Percentiles rank a stretch among this genome's conserved stretches.
Evolutionary conservation across 2,113 vertebrate genomes (phyloP).

Genomic region (Aptenodytes patagonicus): DNA sequence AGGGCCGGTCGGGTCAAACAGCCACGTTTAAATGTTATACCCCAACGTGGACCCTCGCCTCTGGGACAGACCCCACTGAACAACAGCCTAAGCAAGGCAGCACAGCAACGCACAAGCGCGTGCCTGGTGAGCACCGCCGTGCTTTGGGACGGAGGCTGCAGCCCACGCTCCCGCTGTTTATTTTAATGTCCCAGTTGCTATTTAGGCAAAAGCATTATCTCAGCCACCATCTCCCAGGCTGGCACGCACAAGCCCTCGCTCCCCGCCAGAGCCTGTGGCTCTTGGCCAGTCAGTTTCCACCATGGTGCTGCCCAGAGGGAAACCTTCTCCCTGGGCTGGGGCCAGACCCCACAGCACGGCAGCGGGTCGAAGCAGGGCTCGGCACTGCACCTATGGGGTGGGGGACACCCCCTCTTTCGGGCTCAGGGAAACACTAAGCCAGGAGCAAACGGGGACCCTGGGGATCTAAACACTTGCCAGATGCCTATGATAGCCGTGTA

Average conservation of each 20-base stretch:
- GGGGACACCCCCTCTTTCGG: neutral
- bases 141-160: neutral
- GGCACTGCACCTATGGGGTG: fast-evolving
- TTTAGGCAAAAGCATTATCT: neutral
- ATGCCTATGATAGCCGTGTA: fast-evolving
- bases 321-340: neutral
- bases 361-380: neutral
- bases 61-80: neutral
- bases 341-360: fast-evolving
- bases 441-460: neutral
- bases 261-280: neutral
- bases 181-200: neutral
- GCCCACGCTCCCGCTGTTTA: fast-evolving
- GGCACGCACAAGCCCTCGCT: fast-evolving
- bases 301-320: neutral
- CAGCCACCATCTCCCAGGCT: neutral
- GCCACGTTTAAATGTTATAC: fast-evolving
- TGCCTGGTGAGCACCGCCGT: neutral
- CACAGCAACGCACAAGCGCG: fast-evolving
- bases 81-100: neutral
- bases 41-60: fast-evolving
- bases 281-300: neutral
- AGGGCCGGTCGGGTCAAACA: fast-evolving
- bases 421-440: neutral
- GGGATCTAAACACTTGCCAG: neutral